Conservation (phyloP, 1,140 invertebrate genomes). For the Dendroctonus valens region DNA sequence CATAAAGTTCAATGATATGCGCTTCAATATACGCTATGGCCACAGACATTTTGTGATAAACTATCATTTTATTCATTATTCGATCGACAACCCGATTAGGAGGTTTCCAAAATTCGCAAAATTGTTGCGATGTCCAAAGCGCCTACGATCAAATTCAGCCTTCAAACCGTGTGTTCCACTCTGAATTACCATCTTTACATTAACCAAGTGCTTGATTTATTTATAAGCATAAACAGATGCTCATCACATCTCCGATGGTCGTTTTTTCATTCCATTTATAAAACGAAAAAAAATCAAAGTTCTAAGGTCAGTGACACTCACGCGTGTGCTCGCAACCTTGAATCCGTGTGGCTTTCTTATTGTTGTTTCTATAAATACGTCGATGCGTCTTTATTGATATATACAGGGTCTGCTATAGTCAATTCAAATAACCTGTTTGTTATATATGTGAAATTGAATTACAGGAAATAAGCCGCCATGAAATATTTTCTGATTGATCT, state of each 20-base stretch:
- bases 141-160: slow-evolving; percentile 15
- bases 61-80: too few relatives aligned
- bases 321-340: slow-evolving; percentile 26
- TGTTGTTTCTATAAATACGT: slow-evolving; percentile 14
- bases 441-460: background rate
- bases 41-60: too few relatives aligned
- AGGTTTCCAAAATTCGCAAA: too few relatives aligned
- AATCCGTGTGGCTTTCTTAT: slow-evolving; percentile 27
- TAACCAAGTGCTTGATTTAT: slow-evolving; percentile 23
- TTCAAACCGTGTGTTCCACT: slow-evolving; percentile 28
- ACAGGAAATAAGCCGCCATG: background rate
- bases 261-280: slow-evolving; percentile 31
- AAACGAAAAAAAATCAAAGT: slow-evolving; percentile 19
- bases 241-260: slow-evolving; percentile 26
- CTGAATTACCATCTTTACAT: slow-evolving; percentile 25
- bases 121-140: too few relatives aligned
- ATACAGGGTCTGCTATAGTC: slow-evolving; percentile 11
- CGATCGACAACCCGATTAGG: too few relatives aligned
- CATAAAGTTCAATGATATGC: too few relatives aligned
- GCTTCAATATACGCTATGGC: too few relatives aligned
- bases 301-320: slow-evolving; percentile 31
- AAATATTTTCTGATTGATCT: background rate
- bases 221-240: slow-evolving; percentile 33
- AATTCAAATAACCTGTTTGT: background rate
- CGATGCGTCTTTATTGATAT: slow-evolving; percentile 7